phyloP scores from a whole-genome alignment of 2,888 invertebrate genomes.

The Notocelia uddmanniana region DNA sequence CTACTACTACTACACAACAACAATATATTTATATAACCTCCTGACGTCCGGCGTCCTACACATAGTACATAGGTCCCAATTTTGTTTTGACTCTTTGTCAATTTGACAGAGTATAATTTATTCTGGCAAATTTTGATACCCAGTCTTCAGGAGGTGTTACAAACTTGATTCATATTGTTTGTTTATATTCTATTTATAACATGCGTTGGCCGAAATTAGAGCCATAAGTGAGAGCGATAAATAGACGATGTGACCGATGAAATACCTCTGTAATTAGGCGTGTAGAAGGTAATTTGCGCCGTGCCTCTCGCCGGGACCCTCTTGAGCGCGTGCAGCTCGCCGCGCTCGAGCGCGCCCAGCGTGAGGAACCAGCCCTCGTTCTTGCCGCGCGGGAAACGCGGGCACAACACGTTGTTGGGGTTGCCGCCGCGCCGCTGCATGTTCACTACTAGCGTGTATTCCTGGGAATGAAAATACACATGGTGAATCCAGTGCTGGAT shows the following conservation, averaged over 20 bases:
- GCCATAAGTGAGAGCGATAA: too few relatives aligned
- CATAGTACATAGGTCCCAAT: too few relatives aligned
- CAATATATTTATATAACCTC: too few relatives aligned
- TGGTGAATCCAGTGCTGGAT: background rate
- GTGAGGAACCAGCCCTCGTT: conserved; percentile 98
- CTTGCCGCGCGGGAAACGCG: conserved; percentile 96
- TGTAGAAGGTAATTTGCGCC: conserved; percentile 69
- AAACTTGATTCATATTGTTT: too few relatives aligned
- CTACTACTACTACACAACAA: too few relatives aligned
- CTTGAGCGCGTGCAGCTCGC: conserved; percentile 93
- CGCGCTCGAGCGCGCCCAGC: conserved; percentile 89
- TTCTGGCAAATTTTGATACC: too few relatives aligned
- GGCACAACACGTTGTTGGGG: conserved; percentile 89
- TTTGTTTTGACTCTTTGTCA: too few relatives aligned
- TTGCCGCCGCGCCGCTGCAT: conserved; percentile 83
- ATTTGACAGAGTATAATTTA: too few relatives aligned
- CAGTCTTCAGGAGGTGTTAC: too few relatives aligned
- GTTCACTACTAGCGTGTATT: conserved; percentile 89
- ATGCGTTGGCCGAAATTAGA: too few relatives aligned
- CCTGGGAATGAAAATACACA: conserved; percentile 64
- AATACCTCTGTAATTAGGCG: conserved; percentile 68
- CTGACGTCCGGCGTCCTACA: too few relatives aligned
- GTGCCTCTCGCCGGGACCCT: conserved; percentile 86
- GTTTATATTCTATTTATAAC: too few relatives aligned
- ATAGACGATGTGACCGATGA: background rate